Base-by-base conservation (phyloP, 2,888 invertebrate genomes). In the Helobdella robusta region DNA sequence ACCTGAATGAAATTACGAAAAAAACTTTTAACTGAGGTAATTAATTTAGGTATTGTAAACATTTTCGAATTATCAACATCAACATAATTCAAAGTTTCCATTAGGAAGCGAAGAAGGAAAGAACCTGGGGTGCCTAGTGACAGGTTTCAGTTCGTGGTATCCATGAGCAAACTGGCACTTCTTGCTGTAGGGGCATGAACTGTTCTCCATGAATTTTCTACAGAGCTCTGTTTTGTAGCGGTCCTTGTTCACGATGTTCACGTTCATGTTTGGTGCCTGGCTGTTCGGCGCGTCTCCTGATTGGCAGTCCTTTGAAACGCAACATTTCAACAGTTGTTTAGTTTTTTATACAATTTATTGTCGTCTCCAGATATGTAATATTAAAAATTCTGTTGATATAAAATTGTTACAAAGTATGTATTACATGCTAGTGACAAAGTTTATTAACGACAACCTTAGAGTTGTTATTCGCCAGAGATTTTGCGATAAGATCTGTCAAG, bases 101-200 rank as follows among this genome's bases (percentile, higher is more conserved):
- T n/a, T n/a, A n/a, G n/a, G n/a, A n/a, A n/a, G n/a, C n/a, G n/a
- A n/a, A n/a, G n/a, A n/a, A n/a, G n/a, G n/a, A n/a, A 40, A n/a
- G 15, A 11, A 48, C 62, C 62, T 97, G 70, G 95, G 97, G 81
- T 98, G 97, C 74, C 97, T 87, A 74, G 89, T 88, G 73, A 97
- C 84, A 75, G 88, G 90, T 71, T 97, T 86, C 73, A 98, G 84
- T 81, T 98, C 98, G 76, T 86, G 85, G 73, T 85, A 83, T 66
- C 97, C 97, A 81, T 98, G 98, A 5, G 97, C 97, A 81, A 97
- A 98, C 81, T 98, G 97, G 76, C 78, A 97, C 83, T 97, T 94
- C 82, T 97, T 95, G 68, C 95, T 95, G 82, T 98, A 98, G 82
- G 97, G 97, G 85, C 98, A 98, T 66, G 75, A 73, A 61, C 78